phyloP scores from a whole-genome alignment of 2,113 vertebrate species.

The Pogonocichla stellata region DNA sequence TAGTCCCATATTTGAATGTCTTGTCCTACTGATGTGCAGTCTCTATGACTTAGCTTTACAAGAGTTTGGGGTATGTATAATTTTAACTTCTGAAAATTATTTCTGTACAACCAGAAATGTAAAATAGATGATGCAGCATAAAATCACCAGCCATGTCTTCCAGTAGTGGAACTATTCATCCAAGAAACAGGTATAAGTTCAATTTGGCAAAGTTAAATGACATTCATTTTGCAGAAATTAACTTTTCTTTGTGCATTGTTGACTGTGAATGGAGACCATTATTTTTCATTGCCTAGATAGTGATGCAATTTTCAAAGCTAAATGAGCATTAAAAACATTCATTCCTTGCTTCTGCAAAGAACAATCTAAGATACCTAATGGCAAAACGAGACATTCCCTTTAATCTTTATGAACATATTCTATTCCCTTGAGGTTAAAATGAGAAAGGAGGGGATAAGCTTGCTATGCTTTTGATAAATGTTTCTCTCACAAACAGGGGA shows the following conservation, averaged over 20 bases:
- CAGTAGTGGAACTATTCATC: constrained; percentile 16
- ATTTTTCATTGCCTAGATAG: constrained; percentile 49
- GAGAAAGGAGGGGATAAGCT: background rate
- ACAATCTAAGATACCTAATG: constrained; percentile 9
- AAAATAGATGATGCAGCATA: background rate
- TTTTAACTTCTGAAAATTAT: constrained; percentile 23
- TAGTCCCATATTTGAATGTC: background rate
- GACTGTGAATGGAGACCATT: constrained; percentile 37
- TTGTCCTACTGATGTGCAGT: background rate
- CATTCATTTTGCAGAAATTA: constrained; percentile 50
- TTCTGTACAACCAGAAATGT: background rate
- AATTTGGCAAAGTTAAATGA: constrained; percentile 41
- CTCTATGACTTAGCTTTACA: background rate
- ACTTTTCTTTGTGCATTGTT: constrained; percentile 55
- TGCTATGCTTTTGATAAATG: background rate
- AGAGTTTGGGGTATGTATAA: background rate
- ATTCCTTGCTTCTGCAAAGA: constrained; percentile 11
- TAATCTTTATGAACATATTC: constrained; percentile 17
- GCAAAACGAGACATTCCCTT: background rate
- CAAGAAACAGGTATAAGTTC: constrained; percentile 30
- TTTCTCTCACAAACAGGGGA: background rate
- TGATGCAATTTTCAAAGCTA: constrained; percentile 51
- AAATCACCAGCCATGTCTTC: constrained; percentile 2
- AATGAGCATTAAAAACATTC: constrained; percentile 53
- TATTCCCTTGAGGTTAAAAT: constrained; percentile 12